phyloP scores from a whole-genome alignment of 2,113 vertebrate species.

The Climacteris rufus region DNA sequence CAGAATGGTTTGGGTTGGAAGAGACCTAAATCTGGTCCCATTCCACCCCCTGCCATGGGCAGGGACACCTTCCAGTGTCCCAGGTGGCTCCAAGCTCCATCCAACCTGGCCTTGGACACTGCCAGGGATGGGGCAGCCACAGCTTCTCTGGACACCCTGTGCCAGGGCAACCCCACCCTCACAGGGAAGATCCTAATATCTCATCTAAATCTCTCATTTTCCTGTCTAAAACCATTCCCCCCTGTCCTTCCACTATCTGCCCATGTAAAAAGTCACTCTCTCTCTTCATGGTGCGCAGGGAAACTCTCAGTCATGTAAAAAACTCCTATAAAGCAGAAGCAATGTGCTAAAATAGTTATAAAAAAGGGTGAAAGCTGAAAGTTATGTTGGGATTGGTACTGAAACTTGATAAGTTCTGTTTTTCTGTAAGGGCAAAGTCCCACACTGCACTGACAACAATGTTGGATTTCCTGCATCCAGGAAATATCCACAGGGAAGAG shows the following conservation, averaged over 20 bases:
- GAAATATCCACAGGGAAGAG: neutral
- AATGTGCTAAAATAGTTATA: neutral
- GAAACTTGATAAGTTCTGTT: neutral
- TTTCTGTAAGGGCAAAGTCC: neutral
- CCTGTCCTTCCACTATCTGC: neutral
- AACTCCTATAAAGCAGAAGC: neutral
- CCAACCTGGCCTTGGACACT: neutral
- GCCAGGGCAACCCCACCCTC: fast-evolving
- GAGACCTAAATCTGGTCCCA: fast-evolving
- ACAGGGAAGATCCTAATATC: neutral
- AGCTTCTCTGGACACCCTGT: neutral
- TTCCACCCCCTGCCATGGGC: neutral
- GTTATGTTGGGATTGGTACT: neutral
- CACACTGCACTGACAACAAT: neutral
- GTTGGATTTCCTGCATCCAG: neutral
- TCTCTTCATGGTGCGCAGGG: neutral
- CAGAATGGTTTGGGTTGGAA: neutral
- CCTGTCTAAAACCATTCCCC: neutral
- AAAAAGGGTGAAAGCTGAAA: neutral
- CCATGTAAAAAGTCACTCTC: neutral
- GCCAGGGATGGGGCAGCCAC: neutral
- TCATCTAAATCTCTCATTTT: neutral
- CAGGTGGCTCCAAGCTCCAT: fast-evolving
- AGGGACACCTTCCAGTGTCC: neutral
- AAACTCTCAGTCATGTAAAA: neutral